These are phyloP conservation scores for Hiodon tergisus DNA, from an alignment of 2,113 vertebrate genomes.

Conservation along the genomic window DNA sequence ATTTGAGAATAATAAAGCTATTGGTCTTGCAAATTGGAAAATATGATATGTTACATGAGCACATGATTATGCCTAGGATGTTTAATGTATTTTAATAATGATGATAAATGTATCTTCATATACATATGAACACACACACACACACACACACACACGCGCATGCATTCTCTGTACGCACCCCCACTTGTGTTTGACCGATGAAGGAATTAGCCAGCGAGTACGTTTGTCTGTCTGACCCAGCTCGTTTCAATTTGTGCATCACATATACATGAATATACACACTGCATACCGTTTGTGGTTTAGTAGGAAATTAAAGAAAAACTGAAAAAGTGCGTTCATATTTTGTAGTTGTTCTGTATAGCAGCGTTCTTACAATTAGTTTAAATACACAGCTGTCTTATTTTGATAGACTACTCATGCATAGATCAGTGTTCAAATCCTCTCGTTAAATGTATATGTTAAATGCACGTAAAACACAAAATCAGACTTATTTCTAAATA, in stretches of 20 bases:
- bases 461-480: not conserved
- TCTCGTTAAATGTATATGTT: not conserved
- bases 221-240: not conserved
- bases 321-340: not conserved
- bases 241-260: not conserved
- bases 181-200: too few species aligned
- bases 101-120: too few species aligned
- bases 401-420: conserved; percentile 9
- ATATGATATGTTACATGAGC: too few species aligned
- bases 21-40: too few species aligned
- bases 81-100: too few species aligned
- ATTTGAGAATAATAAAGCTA: too few species aligned
- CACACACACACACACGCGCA: too few species aligned
- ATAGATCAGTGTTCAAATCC: conserved; percentile 14
- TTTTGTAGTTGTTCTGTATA: not conserved
- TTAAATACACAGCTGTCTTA: not conserved
- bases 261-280: not conserved
- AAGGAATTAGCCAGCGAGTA: too few species aligned
- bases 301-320: not conserved
- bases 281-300: not conserved
- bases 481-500: not conserved
- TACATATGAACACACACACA: too few species aligned
- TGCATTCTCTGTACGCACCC: too few species aligned
- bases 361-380: not conserved
- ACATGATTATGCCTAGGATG: too few species aligned